A percentile compares a stretch with the other conserved stretches of the same genome.
These are phyloP conservation scores for Todiramphus saurophagus DNA, from an alignment of 2,113 vertebrate species.

Conservation along the genomic window DNA sequence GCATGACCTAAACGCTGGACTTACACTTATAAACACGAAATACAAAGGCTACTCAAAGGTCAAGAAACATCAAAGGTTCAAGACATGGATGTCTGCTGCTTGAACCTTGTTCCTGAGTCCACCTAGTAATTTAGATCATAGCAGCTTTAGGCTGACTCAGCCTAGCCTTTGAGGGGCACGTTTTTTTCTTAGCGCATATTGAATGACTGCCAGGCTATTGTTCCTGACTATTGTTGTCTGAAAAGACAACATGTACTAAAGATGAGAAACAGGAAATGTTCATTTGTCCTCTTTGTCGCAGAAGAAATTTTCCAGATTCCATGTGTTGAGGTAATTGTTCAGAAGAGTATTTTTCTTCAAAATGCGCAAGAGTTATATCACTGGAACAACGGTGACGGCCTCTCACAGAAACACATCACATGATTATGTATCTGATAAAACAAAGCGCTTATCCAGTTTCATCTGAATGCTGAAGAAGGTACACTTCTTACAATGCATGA, in stretches of 20 bases:
- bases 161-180: slow-evolving; percentile 41
- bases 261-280: slow-evolving; percentile 81
- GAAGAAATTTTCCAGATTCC: slow-evolving; percentile 78
- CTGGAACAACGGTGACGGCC: not conserved
- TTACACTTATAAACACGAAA: not conserved
- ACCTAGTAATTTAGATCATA: slow-evolving; percentile 54
- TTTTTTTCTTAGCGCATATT: slow-evolving; percentile 46
- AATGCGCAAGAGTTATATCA: slow-evolving; percentile 1
- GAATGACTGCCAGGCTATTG: slow-evolving; percentile 77
- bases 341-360: slow-evolving; percentile 11
- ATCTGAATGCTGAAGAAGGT: not conserved
- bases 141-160: slow-evolving; percentile 68
- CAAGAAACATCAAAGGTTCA: slow-evolving; percentile 55
- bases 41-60: slow-evolving; percentile 22
- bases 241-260: slow-evolving; percentile 81
- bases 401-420: not conserved
- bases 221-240: slow-evolving; percentile 76
- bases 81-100: slow-evolving; percentile 57
- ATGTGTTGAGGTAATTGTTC: slow-evolving; percentile 73
- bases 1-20: not conserved
- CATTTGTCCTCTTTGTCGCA: slow-evolving; percentile 67
- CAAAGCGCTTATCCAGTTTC: not conserved
- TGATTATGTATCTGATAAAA: not conserved
- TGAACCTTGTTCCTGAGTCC: slow-evolving; percentile 54
- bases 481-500: not conserved